Evolutionary conservation across 2,113 vertebrate genomes (phyloP), one percentile per base, ranked within the genome.

Genomic region (Melanostigma gelatinosum): DNA sequence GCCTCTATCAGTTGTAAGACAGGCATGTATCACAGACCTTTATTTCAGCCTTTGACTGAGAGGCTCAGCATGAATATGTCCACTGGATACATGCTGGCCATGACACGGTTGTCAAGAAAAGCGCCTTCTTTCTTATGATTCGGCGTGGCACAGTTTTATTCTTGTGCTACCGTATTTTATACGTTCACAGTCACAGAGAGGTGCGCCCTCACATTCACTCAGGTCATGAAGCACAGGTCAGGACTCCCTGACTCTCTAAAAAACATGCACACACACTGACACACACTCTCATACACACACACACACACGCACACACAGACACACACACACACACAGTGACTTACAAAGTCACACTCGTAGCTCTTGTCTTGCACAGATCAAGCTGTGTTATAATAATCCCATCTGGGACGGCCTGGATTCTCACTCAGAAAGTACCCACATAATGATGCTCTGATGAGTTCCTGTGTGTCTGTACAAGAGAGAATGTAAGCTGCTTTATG

Each of bases 311-410:
- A n/a, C 22, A 55, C 62, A 65, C 64, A 71, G 55, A 65, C 46
- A 44, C 52, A 9, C 18, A 10, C 42, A 15, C 69, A 61, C 75
- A 63, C 68, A 63, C 68, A 57, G 46, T 74, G 20, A 50, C 70
- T 67, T 32, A 42, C 79, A 79, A 36, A 67, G 44, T 74, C 84
- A 79, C 67, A 84, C 71, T 32, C 50, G 1, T 77, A 71, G 72
- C 79, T 85, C 75, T 84, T 64, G 81, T 85, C 75, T 84, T 64
- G 81, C 80, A 79, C 64, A 85, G 77, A 89, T 88, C 82, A 88
- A 84, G 81, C 82, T 84, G 72, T 66, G 80, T 89, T 85, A 80
- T 88, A 92, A 94, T 81, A 91, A 90, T 88, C 85, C 85, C 89
- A 89, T 83, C 72, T 85, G 91, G 86, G 89, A 90, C 68, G 27